Conservation (phyloP, 2,888 invertebrate genomes). For the Dynastes hyllus region DNA sequence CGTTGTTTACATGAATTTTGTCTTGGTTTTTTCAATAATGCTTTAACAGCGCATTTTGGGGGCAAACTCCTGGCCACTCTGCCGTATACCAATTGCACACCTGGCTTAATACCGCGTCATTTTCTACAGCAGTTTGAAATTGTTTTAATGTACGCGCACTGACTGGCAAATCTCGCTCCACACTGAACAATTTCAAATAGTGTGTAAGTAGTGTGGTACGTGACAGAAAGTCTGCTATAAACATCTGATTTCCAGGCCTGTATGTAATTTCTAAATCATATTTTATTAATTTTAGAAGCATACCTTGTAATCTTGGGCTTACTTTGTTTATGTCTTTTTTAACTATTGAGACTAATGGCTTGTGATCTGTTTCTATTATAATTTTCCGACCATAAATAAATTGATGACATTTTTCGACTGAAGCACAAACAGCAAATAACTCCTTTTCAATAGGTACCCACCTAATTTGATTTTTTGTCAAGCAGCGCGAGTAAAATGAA, state of each 20-base stretch:
- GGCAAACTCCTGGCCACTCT: not conserved
- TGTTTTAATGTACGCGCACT: not conserved
- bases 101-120: not conserved
- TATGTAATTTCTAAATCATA: conserved; percentile 1
- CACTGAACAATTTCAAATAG: not conserved
- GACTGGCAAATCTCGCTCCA: not conserved
- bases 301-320: too few relatives aligned
- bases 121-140: too few relatives aligned
- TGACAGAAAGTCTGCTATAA: not conserved
- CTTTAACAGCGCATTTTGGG: not conserved
- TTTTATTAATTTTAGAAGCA: not conserved
- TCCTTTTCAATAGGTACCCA: too few relatives aligned
- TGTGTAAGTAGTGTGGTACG: not conserved
- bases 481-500: too few relatives aligned
- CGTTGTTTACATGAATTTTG: not conserved
- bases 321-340: too few relatives aligned
- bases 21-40: not conserved
- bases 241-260: not conserved
- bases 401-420: too few relatives aligned
- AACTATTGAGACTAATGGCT: too few relatives aligned
- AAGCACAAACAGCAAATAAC: too few relatives aligned
- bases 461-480: too few relatives aligned
- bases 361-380: too few relatives aligned
- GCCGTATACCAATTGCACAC: too few relatives aligned
- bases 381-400: too few relatives aligned